Evolutionary conservation across 2,888 invertebrate genomes (phyloP), one percentile per base, ranked within the genome.

Genomic region (Melanophora roralis): DNA sequence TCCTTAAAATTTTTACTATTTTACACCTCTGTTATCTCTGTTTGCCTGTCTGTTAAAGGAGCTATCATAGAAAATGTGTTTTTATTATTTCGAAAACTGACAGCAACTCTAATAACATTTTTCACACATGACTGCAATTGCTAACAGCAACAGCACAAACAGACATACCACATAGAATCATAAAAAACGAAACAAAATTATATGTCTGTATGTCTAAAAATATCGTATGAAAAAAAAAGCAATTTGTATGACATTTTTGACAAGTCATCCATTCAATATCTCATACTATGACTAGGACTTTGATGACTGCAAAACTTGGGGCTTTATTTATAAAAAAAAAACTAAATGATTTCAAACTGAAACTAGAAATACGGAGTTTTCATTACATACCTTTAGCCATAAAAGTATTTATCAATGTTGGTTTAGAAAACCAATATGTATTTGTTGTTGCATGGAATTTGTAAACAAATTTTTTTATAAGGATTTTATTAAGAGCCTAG

Each of bases 241-340:
- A 83, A 81, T 82, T 83, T 83, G 75, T 80, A 79, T 83, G 84
- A 84, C 81, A 82, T 82, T 81, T 83, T 82, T 83, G 84, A 84
- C 83, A 83, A 83, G 83, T 83, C 83, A 84, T 80, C 82, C 82
- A 82, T 82, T 82, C 53, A 74, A 65, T 45, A 68, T n/a, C 49
- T 23, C 16, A 51, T 53, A 51, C 43, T 38, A 74, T 71, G 67
- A 60, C 53, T 47, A 64, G 16, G n/a, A 40, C 8, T 55, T 59
- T 40, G 59, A 38, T 64, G 34, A 49, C 60, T 36, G 40, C 9
- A 65, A 45, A 60, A n/a, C 36, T 19, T n/a, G 64, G 55, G 55
- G 57, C 51, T 36, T 21, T 55, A 47, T 14, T 45, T 40, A 27
- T 32, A 1, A 12, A 83, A 81, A 83, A 80, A 82, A 82, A 34